Percentiles rank a stretch among this genome's conserved stretches.
phyloP scores from a whole-genome alignment of 2,113 vertebrate genomes.

The Okapia johnstoni region DNA sequence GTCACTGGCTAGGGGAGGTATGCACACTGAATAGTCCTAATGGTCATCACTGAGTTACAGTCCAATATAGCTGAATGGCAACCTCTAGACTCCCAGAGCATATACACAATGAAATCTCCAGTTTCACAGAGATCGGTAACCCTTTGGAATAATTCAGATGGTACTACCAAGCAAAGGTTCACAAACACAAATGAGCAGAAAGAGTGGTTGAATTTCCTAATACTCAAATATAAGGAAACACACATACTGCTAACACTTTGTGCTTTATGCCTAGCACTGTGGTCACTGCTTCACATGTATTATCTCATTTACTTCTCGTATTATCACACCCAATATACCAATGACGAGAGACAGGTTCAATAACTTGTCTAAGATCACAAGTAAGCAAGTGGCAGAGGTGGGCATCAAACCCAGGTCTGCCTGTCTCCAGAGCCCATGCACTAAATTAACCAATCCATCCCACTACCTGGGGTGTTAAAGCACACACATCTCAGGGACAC shows the following conservation, averaged over 20 bases:
- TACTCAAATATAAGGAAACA: not conserved
- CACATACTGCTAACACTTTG: not conserved
- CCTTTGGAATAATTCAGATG: not conserved
- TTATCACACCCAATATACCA: not conserved
- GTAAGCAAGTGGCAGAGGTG: not conserved
- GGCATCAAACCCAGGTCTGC: not conserved
- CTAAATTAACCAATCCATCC: not conserved
- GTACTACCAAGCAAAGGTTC: not conserved
- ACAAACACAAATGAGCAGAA: not conserved
- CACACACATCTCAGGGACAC: not conserved
- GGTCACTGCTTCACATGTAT: not conserved
- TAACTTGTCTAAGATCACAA: not conserved
- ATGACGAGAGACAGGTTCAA: not conserved
- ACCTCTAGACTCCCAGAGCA: not conserved
- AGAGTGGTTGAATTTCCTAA: not conserved
- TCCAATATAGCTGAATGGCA: not conserved
- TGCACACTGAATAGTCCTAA: not conserved
- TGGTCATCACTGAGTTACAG: not conserved
- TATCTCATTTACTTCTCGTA: not conserved
- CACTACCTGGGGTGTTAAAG: not conserved
- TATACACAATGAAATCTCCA: not conserved
- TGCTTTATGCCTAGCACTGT: not conserved
- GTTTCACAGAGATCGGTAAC: not conserved
- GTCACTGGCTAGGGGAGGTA: not conserved
- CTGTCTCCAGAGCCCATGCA: not conserved